Conservation (phyloP, 2,888 invertebrate genomes). For the Tipula vernalis region DNA sequence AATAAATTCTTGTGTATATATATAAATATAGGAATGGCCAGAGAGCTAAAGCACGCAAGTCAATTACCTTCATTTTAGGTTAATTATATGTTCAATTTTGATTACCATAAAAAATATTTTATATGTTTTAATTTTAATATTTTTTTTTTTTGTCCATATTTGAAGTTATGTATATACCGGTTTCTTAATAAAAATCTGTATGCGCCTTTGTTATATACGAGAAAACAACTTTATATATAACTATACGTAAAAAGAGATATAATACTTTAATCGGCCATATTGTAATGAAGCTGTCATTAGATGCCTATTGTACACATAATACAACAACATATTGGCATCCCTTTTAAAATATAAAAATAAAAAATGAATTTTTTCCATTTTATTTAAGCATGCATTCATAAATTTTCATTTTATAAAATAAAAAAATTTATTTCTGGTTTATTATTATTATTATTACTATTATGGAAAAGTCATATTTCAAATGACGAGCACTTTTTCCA, state of each 20-base stretch:
- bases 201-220: neutral
- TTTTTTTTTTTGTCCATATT: neutral
- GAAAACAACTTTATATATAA: neutral
- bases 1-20: neutral
- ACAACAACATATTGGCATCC: neutral
- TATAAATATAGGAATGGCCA: neutral
- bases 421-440: neutral
- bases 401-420: neutral
- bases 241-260: neutral
- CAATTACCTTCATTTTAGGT: slow-evolving; percentile 8
- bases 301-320: neutral
- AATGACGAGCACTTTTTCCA: slow-evolving; percentile 9
- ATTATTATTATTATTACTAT: neutral
- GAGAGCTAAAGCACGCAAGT: neutral
- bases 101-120: neutral
- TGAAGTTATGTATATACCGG: neutral
- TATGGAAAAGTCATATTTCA: slow-evolving; percentile 11
- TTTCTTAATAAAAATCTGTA: neutral
- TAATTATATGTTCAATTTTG: neutral
- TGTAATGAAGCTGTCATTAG: neutral
- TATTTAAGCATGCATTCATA: neutral
- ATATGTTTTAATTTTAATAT: neutral
- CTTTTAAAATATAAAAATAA: neutral
- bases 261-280: neutral
- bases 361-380: neutral